These are phyloP conservation scores for Siniperca scherzeri DNA, from an alignment of 2,797 vertebrate genomes.

Conservation along the genomic window DNA sequence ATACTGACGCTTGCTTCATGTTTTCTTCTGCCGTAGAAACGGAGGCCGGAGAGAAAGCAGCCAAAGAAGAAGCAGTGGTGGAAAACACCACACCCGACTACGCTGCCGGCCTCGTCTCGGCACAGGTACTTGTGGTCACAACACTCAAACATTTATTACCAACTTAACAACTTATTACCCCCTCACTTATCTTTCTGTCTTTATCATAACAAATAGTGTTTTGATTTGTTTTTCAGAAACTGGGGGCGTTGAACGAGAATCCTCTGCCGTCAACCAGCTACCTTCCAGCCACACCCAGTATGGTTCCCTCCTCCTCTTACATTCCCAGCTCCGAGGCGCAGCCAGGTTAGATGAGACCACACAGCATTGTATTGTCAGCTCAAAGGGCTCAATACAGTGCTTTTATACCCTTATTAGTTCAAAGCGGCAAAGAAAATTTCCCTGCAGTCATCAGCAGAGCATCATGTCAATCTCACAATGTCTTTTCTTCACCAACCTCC, in stretches of 20 bases:
- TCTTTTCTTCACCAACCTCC: neutral
- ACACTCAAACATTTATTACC: neutral
- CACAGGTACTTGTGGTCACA: conserved; percentile 87
- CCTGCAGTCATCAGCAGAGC: neutral
- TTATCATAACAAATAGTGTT: neutral
- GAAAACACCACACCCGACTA: conserved; percentile 98
- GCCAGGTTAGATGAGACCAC: conserved; percentile 85
- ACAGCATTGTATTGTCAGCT: neutral
- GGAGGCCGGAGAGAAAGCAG: conserved; percentile 92
- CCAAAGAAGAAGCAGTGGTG: conserved; percentile 95
- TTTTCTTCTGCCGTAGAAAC: conserved; percentile 84
- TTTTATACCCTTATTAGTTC: neutral
- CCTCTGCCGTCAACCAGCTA: conserved; percentile 97
- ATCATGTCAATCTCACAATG: neutral
- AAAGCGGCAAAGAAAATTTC: neutral
- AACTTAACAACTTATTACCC: no score
- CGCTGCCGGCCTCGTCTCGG: conserved; percentile 96
- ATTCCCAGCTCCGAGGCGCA: conserved; percentile 95
- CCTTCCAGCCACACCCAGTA: conserved; percentile 95
- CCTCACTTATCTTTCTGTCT: neutral
- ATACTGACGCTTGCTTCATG: neutral
- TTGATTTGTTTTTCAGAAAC: conserved; percentile 87
- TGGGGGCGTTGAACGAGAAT: conserved; percentile 93
- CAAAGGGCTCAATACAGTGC: neutral
- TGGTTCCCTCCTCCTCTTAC: conserved; percentile 97